These are phyloP conservation scores for Callosobruchus maculatus DNA, from an alignment of 2,888 invertebrate genomes.

Conservation along the genomic window DNA sequence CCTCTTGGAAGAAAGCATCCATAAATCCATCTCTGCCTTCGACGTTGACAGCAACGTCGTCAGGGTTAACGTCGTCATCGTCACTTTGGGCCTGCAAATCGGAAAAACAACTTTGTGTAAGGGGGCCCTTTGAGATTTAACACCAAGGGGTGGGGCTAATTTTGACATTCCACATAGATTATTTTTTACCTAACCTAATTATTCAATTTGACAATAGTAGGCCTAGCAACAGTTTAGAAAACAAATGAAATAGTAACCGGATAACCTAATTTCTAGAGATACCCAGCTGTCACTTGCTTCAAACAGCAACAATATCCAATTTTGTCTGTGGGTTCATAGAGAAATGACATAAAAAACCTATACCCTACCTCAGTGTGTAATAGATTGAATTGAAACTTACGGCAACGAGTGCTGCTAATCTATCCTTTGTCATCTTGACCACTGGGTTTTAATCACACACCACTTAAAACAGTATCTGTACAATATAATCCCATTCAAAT, in stretches of 20 bases:
- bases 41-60: slow-evolving; percentile 94
- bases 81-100: slow-evolving; percentile 90
- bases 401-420: slow-evolving; percentile 94
- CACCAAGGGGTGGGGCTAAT: slow-evolving; percentile 39
- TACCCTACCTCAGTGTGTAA: not conserved
- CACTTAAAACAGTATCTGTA: slow-evolving; percentile 63
- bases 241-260: slow-evolving; percentile 1
- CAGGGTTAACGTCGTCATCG: slow-evolving; percentile 91
- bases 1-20: slow-evolving; percentile 99
- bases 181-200: slow-evolving; percentile 40
- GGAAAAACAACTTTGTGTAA: slow-evolving; percentile 9
- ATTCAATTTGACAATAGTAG: slow-evolving; percentile 19
- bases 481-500: slow-evolving; percentile 77
- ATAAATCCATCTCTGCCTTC: slow-evolving; percentile 92
- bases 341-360: not conserved
- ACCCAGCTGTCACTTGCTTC: not conserved
- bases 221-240: slow-evolving; percentile 25
- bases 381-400: slow-evolving; percentile 54
- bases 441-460: slow-evolving; percentile 52
- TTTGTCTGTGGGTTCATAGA: not conserved
- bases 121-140: slow-evolving; percentile 4
- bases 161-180: slow-evolving; percentile 26
- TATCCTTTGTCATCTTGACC: slow-evolving; percentile 88
- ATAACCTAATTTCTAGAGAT: slow-evolving; percentile 3
- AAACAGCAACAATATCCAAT: not conserved